Evolutionary conservation across 2,888 invertebrate species (phyloP).

Genomic region (Coecobrya sp.): DNA sequence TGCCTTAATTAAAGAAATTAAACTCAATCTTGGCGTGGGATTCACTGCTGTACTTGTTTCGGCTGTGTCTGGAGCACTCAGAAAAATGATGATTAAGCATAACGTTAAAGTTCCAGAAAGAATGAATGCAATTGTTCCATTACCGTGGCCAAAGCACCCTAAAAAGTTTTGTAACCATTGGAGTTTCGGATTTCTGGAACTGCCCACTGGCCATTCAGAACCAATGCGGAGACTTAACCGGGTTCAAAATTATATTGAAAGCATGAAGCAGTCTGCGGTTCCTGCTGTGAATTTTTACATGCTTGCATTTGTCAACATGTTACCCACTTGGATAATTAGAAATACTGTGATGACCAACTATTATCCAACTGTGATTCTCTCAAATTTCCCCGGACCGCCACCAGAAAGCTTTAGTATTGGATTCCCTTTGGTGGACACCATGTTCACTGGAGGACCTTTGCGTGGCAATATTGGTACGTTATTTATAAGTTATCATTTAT

Average conservation of each 20-base stretch:
- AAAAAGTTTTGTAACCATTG: slow-evolving; percentile 85
- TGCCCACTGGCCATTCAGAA: slow-evolving; percentile 83
- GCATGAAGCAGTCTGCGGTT: slow-evolving; percentile 82
- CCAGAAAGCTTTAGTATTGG: slow-evolving; percentile 80
- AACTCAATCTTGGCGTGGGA: slow-evolving; percentile 80
- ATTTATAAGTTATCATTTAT: background rate
- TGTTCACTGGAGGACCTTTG: slow-evolving; percentile 85
- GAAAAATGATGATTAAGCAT: slow-evolving; percentile 84
- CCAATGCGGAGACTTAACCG: slow-evolving; percentile 74
- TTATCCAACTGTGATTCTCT: slow-evolving; percentile 84
- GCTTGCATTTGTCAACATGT: slow-evolving; percentile 83
- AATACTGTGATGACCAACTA: slow-evolving; percentile 82
- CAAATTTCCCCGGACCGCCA: slow-evolving; percentile 85
- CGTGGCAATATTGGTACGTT: slow-evolving; percentile 84
- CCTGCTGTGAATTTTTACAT: slow-evolving; percentile 85
- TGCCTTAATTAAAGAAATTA: slow-evolving; percentile 83
- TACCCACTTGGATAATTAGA: slow-evolving; percentile 85
- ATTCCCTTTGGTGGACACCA: slow-evolving; percentile 83
- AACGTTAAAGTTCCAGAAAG: slow-evolving; percentile 83
- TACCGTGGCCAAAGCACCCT: slow-evolving; percentile 86
- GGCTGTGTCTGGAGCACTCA: slow-evolving; percentile 83
- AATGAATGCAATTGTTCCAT: slow-evolving; percentile 85
- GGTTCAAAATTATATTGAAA: slow-evolving; percentile 81
- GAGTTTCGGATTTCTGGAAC: slow-evolving; percentile 85
- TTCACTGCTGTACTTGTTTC: slow-evolving; percentile 85